Percentiles rank a stretch among this genome's conserved stretches.
Evolutionary conservation across 2,113 vertebrate genomes (phyloP).

Genomic region (Stigmatopora nigra): DNA sequence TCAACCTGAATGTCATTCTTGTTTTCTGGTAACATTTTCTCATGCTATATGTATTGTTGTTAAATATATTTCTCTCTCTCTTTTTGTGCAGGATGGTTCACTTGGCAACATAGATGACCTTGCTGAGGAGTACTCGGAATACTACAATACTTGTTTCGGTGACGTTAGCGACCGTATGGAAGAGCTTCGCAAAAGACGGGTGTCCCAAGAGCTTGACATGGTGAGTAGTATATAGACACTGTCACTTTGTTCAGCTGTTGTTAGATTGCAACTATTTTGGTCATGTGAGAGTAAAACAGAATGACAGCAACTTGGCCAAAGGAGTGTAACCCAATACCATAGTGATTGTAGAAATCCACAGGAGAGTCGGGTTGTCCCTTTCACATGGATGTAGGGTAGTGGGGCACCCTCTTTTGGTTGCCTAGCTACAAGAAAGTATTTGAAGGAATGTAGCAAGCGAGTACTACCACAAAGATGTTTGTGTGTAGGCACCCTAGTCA

Average conservation of each 20-base stretch:
- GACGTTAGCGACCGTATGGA: conserved; percentile 95
- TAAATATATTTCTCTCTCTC: conserved; percentile 20
- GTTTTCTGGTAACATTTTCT: not conserved
- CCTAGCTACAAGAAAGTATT: conserved; percentile 46
- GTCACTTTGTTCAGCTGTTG: not conserved
- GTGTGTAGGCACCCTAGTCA: not conserved
- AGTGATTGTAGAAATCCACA: conserved; percentile 18
- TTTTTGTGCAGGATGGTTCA: conserved; percentile 81
- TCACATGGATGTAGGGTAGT: conserved; percentile 59
- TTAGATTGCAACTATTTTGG: not conserved
- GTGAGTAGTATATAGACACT: conserved; percentile 66
- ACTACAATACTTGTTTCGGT: conserved; percentile 91
- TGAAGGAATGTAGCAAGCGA: conserved; percentile 58
- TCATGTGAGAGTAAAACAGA: not conserved
- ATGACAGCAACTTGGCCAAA: conserved; percentile 16
- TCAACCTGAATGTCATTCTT: not conserved
- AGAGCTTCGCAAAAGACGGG: conserved; percentile 85
- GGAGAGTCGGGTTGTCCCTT: conserved; percentile 25
- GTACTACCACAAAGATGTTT: conserved; percentile 31
- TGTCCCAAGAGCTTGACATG: conserved; percentile 89
- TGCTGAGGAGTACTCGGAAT: conserved; percentile 93
- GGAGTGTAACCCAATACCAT: conserved; percentile 31
- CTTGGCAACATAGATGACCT: conserved; percentile 96
- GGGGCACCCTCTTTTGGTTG: conserved; percentile 63
- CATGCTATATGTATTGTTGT: not conserved